Conservation (phyloP, 2,888 invertebrate genomes). For the Drosophila neotestacea region DNA sequence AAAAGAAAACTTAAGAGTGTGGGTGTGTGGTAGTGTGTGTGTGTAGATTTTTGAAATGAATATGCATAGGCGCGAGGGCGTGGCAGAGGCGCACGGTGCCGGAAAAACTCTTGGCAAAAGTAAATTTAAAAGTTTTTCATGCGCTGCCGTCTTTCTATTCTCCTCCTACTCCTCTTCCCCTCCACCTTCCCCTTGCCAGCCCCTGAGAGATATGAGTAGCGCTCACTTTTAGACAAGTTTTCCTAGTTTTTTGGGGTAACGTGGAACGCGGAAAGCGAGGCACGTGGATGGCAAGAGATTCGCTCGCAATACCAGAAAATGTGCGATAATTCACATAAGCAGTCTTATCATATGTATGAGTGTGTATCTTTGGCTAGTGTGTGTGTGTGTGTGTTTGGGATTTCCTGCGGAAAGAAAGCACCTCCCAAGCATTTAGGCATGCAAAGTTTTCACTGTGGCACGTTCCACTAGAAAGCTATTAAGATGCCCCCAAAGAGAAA, state of each 20-base stretch:
- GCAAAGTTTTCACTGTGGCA: slow-evolving; percentile 72
- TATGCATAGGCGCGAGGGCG: slow-evolving; percentile 62
- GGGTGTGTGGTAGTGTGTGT: slow-evolving; percentile 33
- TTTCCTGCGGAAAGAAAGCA: slow-evolving; percentile 73
- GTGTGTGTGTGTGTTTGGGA: slow-evolving; percentile 37
- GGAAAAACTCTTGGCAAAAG: slow-evolving; percentile 80
- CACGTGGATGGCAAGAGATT: slow-evolving; percentile 44
- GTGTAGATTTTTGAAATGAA: slow-evolving; percentile 72
- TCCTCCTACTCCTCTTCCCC: not conserved
- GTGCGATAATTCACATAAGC: slow-evolving; percentile 81
- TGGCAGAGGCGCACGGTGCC: slow-evolving; percentile 37
- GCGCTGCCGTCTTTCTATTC: slow-evolving; percentile 45
- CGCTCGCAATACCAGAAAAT: slow-evolving; percentile 67
- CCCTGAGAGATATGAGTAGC: slow-evolving; percentile 69
- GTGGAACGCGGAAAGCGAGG: slow-evolving; percentile 14
- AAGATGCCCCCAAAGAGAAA: slow-evolving; percentile 47
- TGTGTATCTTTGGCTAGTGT: slow-evolving; percentile 8
- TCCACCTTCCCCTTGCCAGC: no score
- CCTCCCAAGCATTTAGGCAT: slow-evolving; percentile 74
- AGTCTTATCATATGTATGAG: slow-evolving; percentile 69
- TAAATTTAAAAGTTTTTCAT: slow-evolving; percentile 77
- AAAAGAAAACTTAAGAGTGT: slow-evolving; percentile 64
- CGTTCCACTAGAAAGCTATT: slow-evolving; percentile 77
- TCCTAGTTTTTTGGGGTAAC: slow-evolving; percentile 63
- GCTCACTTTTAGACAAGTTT: slow-evolving; percentile 77